These are phyloP conservation scores for Psophia crepitans DNA, from an alignment of 2,113 vertebrate genomes.

Conservation along the genomic window DNA sequence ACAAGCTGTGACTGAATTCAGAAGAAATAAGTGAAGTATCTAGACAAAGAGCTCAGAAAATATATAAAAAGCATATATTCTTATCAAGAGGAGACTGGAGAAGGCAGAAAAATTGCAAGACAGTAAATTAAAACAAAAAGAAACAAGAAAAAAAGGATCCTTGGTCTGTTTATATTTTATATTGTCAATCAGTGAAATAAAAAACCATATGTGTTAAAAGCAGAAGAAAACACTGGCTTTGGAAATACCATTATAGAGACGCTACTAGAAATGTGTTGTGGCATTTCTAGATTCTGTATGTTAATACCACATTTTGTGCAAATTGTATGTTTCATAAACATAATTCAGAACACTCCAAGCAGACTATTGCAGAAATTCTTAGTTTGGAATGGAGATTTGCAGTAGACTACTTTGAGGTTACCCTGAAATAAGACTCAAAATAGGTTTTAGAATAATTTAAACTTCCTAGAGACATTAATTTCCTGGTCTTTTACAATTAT, in stretches of 20 bases:
- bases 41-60: background rate
- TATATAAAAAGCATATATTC: background rate
- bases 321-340: background rate
- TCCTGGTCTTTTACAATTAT: background rate
- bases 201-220: background rate
- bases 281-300: background rate
- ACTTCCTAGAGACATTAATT: background rate
- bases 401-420: background rate
- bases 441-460: background rate
- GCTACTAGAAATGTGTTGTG: background rate
- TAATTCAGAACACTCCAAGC: background rate
- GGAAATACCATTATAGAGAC: background rate
- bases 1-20: background rate
- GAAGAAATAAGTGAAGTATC: background rate
- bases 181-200: background rate
- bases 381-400: background rate
- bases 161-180: background rate
- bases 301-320: background rate
- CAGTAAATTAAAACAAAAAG: background rate
- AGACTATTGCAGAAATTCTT: background rate
- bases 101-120: background rate
- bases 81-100: background rate
- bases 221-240: background rate
- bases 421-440: background rate
- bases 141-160: fast-evolving